Evolutionary conservation across 2,888 invertebrate species (phyloP).

Genomic region (Tiphia femorata): DNA sequence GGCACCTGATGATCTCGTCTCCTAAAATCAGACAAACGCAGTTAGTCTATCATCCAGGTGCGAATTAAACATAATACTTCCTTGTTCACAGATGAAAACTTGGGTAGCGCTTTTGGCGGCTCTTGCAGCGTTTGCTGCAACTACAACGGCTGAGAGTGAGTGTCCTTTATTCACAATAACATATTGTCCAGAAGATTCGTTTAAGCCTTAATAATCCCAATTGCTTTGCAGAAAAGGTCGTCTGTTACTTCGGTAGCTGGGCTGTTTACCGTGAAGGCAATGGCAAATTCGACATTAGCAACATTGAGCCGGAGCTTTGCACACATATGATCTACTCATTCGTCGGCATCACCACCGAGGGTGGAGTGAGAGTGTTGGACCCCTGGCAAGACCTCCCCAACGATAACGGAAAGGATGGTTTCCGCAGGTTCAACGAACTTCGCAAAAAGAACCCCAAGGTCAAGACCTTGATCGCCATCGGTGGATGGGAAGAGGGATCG

Average conservation of each 20-base stretch:
- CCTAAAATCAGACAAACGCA: too few relatives aligned
- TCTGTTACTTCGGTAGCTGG: constrained; percentile 86
- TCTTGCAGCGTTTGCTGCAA: constrained; percentile 22
- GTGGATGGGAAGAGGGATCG: constrained; percentile 79
- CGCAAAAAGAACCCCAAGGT: constrained; percentile 71
- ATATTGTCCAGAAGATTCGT: too few relatives aligned
- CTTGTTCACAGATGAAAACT: constrained; percentile 50
- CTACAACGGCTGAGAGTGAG: constrained; percentile 33
- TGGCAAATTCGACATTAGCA: constrained; percentile 77
- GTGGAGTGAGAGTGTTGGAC: constrained; percentile 72
- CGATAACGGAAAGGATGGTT: constrained; percentile 68
- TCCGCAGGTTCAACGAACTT: constrained; percentile 71
- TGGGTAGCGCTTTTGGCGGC: constrained; percentile 22
- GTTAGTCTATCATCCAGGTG: too few relatives aligned
- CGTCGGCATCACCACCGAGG: constrained; percentile 74
- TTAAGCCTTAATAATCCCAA: too few relatives aligned
- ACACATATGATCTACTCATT: constrained; percentile 84
- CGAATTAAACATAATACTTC: too few relatives aligned
- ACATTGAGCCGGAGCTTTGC: constrained; percentile 79
- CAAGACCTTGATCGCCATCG: constrained; percentile 77
- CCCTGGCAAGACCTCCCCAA: constrained; percentile 76
- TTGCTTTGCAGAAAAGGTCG: constrained; percentile 74
- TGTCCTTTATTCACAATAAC: too few relatives aligned
- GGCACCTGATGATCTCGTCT: too few relatives aligned
- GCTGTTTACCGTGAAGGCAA: constrained; percentile 76